Evolutionary conservation across 1,140 invertebrate genomes (phyloP).

Genomic region (Leptopilina clavipes): DNA sequence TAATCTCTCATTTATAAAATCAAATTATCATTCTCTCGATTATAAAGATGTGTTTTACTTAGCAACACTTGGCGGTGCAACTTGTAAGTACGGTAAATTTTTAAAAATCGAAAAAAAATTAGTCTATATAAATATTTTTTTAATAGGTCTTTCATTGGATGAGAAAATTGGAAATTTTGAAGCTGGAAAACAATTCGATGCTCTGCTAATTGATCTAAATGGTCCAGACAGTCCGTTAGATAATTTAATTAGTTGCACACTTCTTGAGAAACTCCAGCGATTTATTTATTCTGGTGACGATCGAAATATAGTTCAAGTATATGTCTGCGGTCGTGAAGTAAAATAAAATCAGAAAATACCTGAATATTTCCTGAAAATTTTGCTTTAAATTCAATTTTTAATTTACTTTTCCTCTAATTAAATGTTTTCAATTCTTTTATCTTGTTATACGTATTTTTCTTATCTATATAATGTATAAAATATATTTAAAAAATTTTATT

Average conservation of each 20-base stretch:
- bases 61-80: conserved; percentile 90
- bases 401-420: too few relatives aligned
- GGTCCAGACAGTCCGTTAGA: conserved; percentile 76
- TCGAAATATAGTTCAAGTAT: conserved; percentile 87
- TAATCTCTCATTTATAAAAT: conserved; percentile 76
- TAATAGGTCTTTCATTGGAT: conserved; percentile 82
- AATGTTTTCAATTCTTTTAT: too few relatives aligned
- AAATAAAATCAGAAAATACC: conserved; percentile 63
- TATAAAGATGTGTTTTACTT: conserved; percentile 88
- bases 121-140: conserved; percentile 33
- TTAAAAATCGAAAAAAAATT: not conserved
- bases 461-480: too few relatives aligned
- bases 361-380: too few relatives aligned
- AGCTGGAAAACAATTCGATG: conserved; percentile 90
- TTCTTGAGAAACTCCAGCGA: conserved; percentile 83
- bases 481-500: too few relatives aligned
- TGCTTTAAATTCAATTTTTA: too few relatives aligned
- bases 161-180: conserved; percentile 86
- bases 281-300: conserved; percentile 90
- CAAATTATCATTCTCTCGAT: conserved; percentile 77
- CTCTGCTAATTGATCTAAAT: conserved; percentile 81
- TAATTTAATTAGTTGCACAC: conserved; percentile 71
- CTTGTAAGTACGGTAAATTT: conserved; percentile 45
- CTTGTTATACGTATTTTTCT: too few relatives aligned
- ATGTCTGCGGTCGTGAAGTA: conserved; percentile 81